Base-by-base conservation (phyloP, 2,888 invertebrate genomes). In the Parnassius orleans region DNA sequence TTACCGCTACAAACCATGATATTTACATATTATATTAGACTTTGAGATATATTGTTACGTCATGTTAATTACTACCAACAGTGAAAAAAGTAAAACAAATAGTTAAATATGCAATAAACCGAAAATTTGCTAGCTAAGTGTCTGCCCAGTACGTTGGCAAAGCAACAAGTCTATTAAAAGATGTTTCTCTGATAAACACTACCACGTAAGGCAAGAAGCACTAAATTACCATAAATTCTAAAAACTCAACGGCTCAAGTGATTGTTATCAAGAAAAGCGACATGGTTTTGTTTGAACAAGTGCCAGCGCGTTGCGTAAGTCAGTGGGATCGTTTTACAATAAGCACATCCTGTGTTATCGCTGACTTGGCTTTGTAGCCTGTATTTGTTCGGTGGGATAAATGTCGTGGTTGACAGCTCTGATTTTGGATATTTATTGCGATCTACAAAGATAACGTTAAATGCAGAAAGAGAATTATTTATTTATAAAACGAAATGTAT, bases 251-350 rank as follows among this genome's bases (percentile, higher is more conserved):
- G 52, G 51, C 41, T 33, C 7, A 19, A 41, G 48, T 53, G 53
- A 46, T 58, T 52, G 63, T 63, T 63, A 63, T 63, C 63, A 50
- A 41, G 56, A 10, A 61, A 56, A 52, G 46, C 63, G 47, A 51
- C 59, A 15, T 41, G 53, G 59, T 65, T 66, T 68, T 79, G 77
- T 81, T 81, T 80, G 72, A 70, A 79, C 81, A 81, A 81, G 79
- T 81, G 81, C 69, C 60, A 68, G 66, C 64, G 66, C 53, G 66
- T 73, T 74, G 70, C 74, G 74, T 69, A 71, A 71, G 68, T 68
- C 57, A 47, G 58, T 47, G 43, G 64, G 54, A 57, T 66, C 65
- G 60, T 57, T 63, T 70, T 67, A 66, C 69, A 64, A 60, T 61
- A 63, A 59, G 59, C 59, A 63, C 55, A 59, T 63, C 63, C 63